Percentiles rank a stretch among this genome's conserved stretches.
Evolutionary conservation across 2,888 invertebrate species (phyloP).

Genomic region (Eristalis intricaria): DNA sequence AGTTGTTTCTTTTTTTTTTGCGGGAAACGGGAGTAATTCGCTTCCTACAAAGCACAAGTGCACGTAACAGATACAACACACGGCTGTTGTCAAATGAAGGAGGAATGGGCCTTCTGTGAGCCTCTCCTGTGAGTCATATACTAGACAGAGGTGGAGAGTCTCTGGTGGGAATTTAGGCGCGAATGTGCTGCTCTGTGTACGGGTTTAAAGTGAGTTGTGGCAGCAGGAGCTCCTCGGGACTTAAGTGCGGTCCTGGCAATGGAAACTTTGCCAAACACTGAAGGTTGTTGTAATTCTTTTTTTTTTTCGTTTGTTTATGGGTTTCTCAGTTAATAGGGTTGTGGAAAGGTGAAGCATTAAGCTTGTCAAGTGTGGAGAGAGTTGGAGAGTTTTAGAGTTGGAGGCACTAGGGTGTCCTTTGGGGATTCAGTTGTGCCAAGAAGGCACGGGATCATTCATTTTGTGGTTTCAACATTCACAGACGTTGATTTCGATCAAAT

Average conservation of each 20-base stretch:
- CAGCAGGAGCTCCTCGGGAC: slow-evolving; percentile 10
- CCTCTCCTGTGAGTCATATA: slow-evolving; percentile 34
- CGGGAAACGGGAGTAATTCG: slow-evolving; percentile 54
- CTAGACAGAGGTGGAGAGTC: not conserved
- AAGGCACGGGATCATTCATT: not conserved
- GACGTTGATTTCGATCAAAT: no score
- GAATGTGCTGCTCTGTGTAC: slow-evolving; percentile 44
- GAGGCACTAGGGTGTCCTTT: not conserved
- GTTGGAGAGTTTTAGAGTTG: no score
- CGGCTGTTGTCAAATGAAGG: not conserved
- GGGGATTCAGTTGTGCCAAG: not conserved
- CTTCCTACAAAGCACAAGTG: slow-evolving; percentile 53
- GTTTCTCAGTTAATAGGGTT: not conserved
- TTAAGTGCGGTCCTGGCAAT: not conserved
- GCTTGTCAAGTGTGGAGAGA: not conserved
- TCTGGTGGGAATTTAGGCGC: slow-evolving; percentile 34
- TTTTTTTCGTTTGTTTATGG: not conserved
- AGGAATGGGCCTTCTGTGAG: slow-evolving; percentile 10
- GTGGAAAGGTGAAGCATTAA: not conserved
- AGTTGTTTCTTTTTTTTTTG: slow-evolving; percentile 19
- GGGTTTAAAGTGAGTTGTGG: slow-evolving; percentile 45
- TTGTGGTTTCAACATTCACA: no score
- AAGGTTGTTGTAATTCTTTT: slow-evolving; percentile 16
- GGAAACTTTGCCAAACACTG: slow-evolving; percentile 35
- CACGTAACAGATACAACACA: slow-evolving; percentile 43